A percentile compares a stretch with the other conserved stretches of the same genome.
These are phyloP conservation scores for Acanthaster planci DNA, from an alignment of 35 echinoderm and acorn worm species.

Conservation along the genomic window DNA sequence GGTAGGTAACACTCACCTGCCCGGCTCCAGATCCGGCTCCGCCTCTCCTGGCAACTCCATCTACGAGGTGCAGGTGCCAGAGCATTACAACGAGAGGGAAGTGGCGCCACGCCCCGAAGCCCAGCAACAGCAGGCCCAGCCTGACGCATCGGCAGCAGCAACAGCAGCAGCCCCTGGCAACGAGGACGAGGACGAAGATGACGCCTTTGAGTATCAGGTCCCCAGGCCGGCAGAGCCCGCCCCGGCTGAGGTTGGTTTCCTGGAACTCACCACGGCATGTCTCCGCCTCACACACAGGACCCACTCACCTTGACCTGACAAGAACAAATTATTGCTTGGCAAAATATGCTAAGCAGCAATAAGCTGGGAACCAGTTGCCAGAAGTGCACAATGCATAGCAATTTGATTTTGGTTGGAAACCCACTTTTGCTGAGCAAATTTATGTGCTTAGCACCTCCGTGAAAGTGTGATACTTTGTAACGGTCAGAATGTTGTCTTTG, in stretches of 20 bases:
- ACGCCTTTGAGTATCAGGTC: slow-evolving; percentile 75
- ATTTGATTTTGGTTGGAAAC: no score
- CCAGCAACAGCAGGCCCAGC: slow-evolving; percentile 8
- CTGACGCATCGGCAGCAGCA: neutral
- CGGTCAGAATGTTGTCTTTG: no score
- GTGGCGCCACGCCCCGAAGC: slow-evolving; percentile 34
- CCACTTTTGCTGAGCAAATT: no score
- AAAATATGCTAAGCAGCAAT: no score
- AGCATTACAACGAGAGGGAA: slow-evolving; percentile 33
- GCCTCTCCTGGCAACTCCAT: slow-evolving; percentile 36
- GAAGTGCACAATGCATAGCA: no score
- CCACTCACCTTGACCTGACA: no score
- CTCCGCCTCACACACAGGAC: neutral
- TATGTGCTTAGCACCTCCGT: no score
- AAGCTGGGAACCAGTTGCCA: no score
- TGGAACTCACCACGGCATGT: no score
- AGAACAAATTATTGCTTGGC: no score
- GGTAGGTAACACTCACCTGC: neutral
- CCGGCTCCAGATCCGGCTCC: neutral
- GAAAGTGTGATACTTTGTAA: no score
- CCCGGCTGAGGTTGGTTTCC: neutral
- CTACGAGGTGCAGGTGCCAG: neutral
- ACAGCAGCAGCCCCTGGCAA: slow-evolving; percentile 33
- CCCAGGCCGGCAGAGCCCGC: slow-evolving; percentile 44
- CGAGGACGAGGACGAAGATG: slow-evolving; percentile 71